Percentiles rank a stretch among this genome's conserved stretches.
phyloP scores from a whole-genome alignment of 2,888 invertebrate species.

The Archips xylosteana region DNA sequence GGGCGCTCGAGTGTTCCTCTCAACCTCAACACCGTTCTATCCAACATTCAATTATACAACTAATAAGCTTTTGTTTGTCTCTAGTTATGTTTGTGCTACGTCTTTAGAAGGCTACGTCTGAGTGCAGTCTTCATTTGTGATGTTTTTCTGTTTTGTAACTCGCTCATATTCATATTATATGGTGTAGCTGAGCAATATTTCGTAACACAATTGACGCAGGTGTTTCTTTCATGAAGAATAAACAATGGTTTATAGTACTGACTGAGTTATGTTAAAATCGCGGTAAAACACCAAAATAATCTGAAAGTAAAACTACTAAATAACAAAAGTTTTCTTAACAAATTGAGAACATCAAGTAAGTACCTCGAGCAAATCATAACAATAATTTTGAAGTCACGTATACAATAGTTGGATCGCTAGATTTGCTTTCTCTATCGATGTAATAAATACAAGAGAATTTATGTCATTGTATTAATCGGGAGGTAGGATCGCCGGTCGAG shows the following conservation, averaged over 20 bases:
- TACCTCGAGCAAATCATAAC: conserved; percentile 18
- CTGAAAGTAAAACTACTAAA: neutral
- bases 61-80: conserved; percentile 48
- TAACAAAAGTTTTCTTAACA: neutral
- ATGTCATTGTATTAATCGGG: conserved; percentile 79
- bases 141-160: conserved; percentile 15
- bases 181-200: conserved; percentile 15
- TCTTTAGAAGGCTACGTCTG: neutral
- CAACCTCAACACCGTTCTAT: conserved; percentile 48
- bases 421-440: conserved; percentile 63
- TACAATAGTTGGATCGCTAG: conserved; percentile 50
- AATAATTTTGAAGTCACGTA: conserved; percentile 50
- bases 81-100: conserved; percentile 1
- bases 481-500: conserved; percentile 72
- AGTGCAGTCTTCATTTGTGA: conserved; percentile 2
- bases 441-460: conserved; percentile 80
- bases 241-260: neutral
- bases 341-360: neutral
- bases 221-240: conserved; percentile 19
- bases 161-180: conserved; percentile 25
- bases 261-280: neutral
- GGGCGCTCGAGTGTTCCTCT: conserved; percentile 52
- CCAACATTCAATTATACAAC: conserved; percentile 65
- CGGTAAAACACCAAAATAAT: neutral
- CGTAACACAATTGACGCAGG: conserved; percentile 18